Percentiles rank a stretch among this genome's conserved stretches.
Evolutionary conservation across 2,113 vertebrate genomes (phyloP).

Genomic region (Trichomycterus rosablanca): DNA sequence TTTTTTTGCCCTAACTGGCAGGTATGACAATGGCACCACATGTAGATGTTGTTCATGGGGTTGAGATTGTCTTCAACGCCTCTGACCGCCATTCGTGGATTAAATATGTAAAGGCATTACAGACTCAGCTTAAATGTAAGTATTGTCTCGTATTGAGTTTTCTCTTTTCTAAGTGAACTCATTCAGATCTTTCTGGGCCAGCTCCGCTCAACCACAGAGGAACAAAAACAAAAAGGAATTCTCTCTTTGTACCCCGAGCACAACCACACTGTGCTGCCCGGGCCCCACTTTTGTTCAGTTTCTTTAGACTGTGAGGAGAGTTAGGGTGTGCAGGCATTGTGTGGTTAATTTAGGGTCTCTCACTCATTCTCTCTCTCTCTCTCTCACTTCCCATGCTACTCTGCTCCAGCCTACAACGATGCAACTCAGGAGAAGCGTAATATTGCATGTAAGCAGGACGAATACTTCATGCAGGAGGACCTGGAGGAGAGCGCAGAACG

Average conservation of each 20-base stretch:
- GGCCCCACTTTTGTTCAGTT: conserved; percentile 61
- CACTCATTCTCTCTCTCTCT: conserved; percentile 37
- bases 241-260: conserved; percentile 65
- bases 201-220: conserved; percentile 46
- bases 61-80: conserved; percentile 81
- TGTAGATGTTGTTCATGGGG: conserved; percentile 62
- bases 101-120: conserved; percentile 78
- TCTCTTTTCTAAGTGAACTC: conserved; percentile 30
- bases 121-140: conserved; percentile 84
- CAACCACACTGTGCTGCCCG: conserved; percentile 52
- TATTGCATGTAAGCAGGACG: conserved; percentile 72
- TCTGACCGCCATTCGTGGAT: conserved; percentile 83
- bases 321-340: conserved; percentile 52
- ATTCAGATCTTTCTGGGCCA: conserved; percentile 12
- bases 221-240: conserved; percentile 65
- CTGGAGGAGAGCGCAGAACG: conserved; percentile 74
- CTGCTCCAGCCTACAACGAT: conserved; percentile 81
- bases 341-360: conserved; percentile 62
- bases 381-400: conserved; percentile 32
- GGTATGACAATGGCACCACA: conserved; percentile 92
- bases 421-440: conserved; percentile 86
- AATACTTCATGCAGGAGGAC: conserved; percentile 84
- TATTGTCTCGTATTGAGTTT: conserved; percentile 26
- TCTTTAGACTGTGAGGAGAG: conserved; percentile 62
- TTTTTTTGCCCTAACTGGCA: conserved; percentile 60